Evolutionary conservation across 2,888 invertebrate species (phyloP).

Genomic region (Clostera curtula): DNA sequence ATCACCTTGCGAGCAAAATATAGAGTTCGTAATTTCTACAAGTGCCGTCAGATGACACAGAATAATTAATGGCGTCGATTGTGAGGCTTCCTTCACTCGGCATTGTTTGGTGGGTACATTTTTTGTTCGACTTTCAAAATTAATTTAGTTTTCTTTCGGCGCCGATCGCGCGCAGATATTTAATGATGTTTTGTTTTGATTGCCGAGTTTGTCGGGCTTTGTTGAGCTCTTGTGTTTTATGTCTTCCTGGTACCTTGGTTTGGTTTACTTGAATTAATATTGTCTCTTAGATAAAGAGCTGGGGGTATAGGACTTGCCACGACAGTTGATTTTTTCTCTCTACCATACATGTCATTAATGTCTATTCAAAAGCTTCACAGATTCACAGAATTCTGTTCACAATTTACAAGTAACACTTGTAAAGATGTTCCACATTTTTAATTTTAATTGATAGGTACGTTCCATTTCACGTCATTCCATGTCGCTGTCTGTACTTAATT

Average conservation of each 20-base stretch:
- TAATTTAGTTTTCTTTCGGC: constrained; percentile 52
- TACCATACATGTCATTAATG: too few species aligned
- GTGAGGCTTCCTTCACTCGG: constrained; percentile 28
- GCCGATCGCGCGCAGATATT: constrained; percentile 57
- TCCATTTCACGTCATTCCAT: too few species aligned
- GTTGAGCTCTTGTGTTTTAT: constrained; percentile 3
- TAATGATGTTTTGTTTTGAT: constrained; percentile 39
- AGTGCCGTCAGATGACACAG: constrained; percentile 41
- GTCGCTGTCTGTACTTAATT: too few species aligned
- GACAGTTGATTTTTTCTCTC: too few species aligned
- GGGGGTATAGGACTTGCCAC: constrained; percentile 20
- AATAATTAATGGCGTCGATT: constrained; percentile 54
- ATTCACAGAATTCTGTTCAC: too few species aligned
- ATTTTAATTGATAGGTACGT: too few species aligned
- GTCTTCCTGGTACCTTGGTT: background rate
- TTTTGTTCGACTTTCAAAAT: constrained; percentile 54
- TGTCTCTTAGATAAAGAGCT: background rate
- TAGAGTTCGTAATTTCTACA: constrained; percentile 23
- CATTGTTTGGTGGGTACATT: constrained; percentile 25
- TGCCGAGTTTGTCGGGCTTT: constrained; percentile 24
- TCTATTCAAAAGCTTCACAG: too few species aligned
- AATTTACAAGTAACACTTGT: too few species aligned
- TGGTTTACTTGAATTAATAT: too few species aligned
- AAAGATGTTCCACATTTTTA: too few species aligned
- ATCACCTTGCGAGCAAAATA: too few species aligned